Conservation (phyloP, 2,797 vertebrate genomes). For the Myotis vivesi region DNA sequence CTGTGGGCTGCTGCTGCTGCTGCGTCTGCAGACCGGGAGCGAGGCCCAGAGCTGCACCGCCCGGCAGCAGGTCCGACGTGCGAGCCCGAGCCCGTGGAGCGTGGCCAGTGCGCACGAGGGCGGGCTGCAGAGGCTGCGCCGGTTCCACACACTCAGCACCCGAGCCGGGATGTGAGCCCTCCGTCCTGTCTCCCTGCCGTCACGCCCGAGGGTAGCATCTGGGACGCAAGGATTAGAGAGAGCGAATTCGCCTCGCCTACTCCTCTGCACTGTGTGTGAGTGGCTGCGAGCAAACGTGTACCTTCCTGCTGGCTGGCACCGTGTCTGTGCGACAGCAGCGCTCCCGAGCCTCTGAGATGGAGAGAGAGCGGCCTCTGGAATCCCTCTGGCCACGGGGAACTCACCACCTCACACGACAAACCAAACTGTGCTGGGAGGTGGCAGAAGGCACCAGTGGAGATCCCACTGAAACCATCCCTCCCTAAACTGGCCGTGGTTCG, state of each 20-base stretch:
- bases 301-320: too few relatives aligned
- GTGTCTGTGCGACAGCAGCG: accelerated
- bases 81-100: accelerated
- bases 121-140: neutral
- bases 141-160: neutral
- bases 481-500: accelerated
- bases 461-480: accelerated
- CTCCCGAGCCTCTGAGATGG: neutral
- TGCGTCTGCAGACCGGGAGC: accelerated
- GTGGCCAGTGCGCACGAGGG: neutral
- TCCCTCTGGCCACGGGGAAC: neutral
- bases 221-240: accelerated
- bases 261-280: neutral
- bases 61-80: accelerated
- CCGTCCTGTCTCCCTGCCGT: accelerated
- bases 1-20: accelerated
- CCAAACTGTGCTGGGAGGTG: neutral
- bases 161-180: neutral
- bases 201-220: too few relatives aligned
- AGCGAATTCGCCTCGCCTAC: neutral
- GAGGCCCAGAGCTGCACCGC: accelerated
- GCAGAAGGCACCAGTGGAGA: accelerated
- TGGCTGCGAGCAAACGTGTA: accelerated
- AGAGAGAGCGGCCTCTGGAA: neutral
- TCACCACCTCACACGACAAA: neutral